These are phyloP conservation scores for Echinometra lucunter DNA, from an alignment of 53 echinoderm and acorn worm species.

Conservation along the genomic window DNA sequence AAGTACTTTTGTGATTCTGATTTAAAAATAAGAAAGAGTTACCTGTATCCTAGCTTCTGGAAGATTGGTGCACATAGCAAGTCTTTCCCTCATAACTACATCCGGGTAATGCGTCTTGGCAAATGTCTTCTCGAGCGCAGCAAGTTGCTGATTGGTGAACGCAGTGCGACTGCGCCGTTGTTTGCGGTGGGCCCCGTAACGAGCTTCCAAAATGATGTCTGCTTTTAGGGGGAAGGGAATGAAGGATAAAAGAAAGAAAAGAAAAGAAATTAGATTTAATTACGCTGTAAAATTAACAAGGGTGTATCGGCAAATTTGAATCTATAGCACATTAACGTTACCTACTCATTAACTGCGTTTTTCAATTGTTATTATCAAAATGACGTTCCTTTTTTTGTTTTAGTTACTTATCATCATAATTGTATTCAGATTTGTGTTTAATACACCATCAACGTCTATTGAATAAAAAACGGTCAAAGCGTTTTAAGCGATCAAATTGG, in stretches of 20 bases:
- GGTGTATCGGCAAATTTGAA: not conserved
- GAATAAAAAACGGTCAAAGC: too few species aligned
- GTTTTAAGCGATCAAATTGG: too few species aligned
- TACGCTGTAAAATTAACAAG: not conserved
- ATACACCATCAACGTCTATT: too few species aligned
- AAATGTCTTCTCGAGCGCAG: conserved; percentile 98
- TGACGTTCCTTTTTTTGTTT: too few species aligned
- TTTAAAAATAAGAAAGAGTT: not conserved
- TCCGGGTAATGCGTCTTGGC: conserved; percentile 99
- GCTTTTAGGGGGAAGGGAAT: conserved; percentile 46
- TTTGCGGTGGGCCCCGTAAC: conserved; percentile 96
- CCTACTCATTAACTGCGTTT: not conserved
- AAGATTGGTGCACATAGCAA: conserved; percentile 98
- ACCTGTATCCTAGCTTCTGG: conserved; percentile 99
- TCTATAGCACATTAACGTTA: not conserved
- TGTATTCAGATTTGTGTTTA: too few species aligned
- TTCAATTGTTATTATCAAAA: not conserved
- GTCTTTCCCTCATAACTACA: conserved; percentile 95
- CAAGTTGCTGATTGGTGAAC: conserved; percentile 99
- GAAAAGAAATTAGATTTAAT: not conserved
- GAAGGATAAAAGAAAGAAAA: not conserved
- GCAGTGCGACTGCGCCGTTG: conserved; percentile 99
- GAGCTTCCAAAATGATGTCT: conserved; percentile 97
- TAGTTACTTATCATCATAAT: too few species aligned
- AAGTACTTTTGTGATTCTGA: too few species aligned